These are phyloP conservation scores for Campoletis raptor DNA, from an alignment of 2,888 invertebrate species.

Conservation along the genomic window DNA sequence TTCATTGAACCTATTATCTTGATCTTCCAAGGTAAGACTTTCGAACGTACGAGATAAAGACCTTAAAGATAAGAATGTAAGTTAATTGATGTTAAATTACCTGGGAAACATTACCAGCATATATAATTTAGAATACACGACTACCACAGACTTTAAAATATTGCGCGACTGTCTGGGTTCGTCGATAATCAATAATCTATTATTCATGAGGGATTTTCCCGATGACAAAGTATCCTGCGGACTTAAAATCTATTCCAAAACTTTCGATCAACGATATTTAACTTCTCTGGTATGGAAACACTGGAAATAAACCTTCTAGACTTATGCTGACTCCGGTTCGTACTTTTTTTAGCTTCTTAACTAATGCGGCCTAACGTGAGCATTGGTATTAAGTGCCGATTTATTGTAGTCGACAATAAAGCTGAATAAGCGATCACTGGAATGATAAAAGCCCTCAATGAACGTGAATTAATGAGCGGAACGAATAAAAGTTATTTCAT, in stretches of 20 bases:
- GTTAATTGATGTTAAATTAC: background rate
- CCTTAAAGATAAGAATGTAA: background rate
- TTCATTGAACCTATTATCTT: background rate
- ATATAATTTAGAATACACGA: background rate
- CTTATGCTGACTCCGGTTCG: background rate
- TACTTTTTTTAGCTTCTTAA: background rate
- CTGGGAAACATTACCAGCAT: background rate
- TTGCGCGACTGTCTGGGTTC: background rate
- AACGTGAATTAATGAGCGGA: background rate
- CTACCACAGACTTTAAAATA: background rate
- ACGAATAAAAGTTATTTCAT: background rate
- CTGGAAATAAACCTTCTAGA: background rate
- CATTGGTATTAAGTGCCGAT: background rate
- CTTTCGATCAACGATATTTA: background rate
- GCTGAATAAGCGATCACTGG: background rate
- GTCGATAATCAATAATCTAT: background rate
- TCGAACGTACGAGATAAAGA: background rate
- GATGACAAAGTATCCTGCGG: background rate
- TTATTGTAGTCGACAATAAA: background rate
- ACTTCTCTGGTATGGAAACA: background rate
- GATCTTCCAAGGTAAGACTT: background rate
- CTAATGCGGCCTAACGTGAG: background rate
- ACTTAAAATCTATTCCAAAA: background rate
- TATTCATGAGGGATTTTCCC: background rate
- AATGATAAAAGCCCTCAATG: background rate